These are phyloP conservation scores for Gryllus bimaculatus DNA, from an alignment of 1,140 invertebrate genomes.

Conservation along the genomic window DNA sequence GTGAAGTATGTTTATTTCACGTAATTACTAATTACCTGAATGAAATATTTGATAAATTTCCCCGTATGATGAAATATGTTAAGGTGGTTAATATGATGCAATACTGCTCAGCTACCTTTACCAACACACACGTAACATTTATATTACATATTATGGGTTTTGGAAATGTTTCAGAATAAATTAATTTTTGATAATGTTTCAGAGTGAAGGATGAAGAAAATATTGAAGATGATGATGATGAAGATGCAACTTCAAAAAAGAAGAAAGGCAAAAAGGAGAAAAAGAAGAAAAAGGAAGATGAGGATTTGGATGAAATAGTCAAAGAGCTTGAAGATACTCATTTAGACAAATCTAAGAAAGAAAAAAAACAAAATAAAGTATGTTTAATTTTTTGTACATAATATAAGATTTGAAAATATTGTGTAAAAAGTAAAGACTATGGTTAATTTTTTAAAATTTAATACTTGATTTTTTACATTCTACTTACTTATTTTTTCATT, in stretches of 20 bases:
- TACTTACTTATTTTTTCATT: background rate
- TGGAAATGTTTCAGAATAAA: background rate
- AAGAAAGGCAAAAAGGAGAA: slow-evolving; percentile 30
- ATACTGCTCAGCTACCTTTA: background rate
- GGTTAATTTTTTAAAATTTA: too few relatives aligned
- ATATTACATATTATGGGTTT: background rate
- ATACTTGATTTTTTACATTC: too few relatives aligned
- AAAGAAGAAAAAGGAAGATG: slow-evolving; percentile 28
- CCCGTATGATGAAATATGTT: background rate
- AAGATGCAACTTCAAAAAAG: slow-evolving; percentile 36
- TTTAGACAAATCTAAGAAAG: slow-evolving; percentile 23
- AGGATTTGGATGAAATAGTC: slow-evolving; percentile 30
- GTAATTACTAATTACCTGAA: background rate
- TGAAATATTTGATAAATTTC: background rate
- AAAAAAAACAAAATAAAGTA: slow-evolving; percentile 28
- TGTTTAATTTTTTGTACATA: slow-evolving; percentile 30
- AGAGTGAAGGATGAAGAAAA: slow-evolving; percentile 24
- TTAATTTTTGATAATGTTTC: slow-evolving; percentile 8
- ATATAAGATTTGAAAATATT: background rate
- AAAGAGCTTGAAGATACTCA: slow-evolving; percentile 30
- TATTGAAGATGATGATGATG: slow-evolving; percentile 30
- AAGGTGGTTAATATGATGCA: background rate
- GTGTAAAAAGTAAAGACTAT: slow-evolving; percentile 25
- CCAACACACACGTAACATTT: background rate
- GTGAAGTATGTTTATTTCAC: slow-evolving; percentile 14